Base-by-base conservation (phyloP, 1,140 invertebrate species). In the Oscheius sp. region DNA sequence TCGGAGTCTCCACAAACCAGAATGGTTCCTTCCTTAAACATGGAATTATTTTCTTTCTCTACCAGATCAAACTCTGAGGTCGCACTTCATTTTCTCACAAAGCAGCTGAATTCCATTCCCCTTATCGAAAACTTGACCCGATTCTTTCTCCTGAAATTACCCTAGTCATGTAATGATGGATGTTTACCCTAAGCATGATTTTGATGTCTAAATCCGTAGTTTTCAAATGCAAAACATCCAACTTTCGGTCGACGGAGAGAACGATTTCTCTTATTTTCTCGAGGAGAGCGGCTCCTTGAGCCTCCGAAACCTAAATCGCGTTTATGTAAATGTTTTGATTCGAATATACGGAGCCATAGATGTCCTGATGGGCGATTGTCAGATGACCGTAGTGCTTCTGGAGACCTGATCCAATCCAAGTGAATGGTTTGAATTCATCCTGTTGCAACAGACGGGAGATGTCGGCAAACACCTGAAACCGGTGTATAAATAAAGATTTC, bases 341-440 rank as follows among this genome's bases (percentile, higher is more conserved):
- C n/a, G 15, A 3, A 76, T 31, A n/a, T 4, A 82, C 73, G 15
- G 78, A 78, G 7, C 73, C 61, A 61, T 84, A 80, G 10, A 79
- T 74, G 61, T 84, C 82, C 73, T 83, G 82, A 52, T 80, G 77
- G 3, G 79, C 83, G 26, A 83, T 69, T 1, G 83, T 83, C 42
- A 84, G 55, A 38, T 84, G 83, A 10, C 82, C 82, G 52, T 82
- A 83, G 69, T 83, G 82, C 52, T 84, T 84, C 61, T 83, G 82
- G 0, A 83, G 74, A 28, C 82, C 82, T 2, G 81, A 84, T 1
- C 82, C 82, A 26, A 84, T 73, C 82, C 83, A 83, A 10, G 77
- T 76, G 65, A 83, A 83, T 35, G 76, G 79, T 58, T 78, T 81
- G 69, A 79, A 83, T 31, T 83, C 68, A 7, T 78, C 78, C n/a